Conservation (phyloP, 2,888 invertebrate genomes). For the Brachylomia viminalis region DNA sequence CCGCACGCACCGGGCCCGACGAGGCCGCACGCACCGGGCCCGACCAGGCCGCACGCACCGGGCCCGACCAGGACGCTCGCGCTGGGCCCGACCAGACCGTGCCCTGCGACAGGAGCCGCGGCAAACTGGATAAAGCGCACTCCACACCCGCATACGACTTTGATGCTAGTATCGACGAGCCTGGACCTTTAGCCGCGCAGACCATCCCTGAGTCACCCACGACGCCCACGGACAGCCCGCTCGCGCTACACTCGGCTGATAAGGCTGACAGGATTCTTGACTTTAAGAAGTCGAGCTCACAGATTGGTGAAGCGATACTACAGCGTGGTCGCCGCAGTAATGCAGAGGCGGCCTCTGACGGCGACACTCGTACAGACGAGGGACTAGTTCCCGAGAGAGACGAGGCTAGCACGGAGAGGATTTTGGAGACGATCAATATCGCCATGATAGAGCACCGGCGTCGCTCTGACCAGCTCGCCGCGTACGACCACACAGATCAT, state of each 20-base stretch:
- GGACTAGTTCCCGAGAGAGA: not conserved
- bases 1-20: constrained; percentile 51
- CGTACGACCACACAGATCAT: not conserved
- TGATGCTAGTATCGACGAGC: constrained; percentile 76
- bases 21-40: too few species aligned
- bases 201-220: constrained; percentile 83
- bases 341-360: constrained; percentile 30
- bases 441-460: constrained; percentile 77
- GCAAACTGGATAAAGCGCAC: constrained; percentile 94
- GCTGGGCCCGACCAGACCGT: too few species aligned
- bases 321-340: constrained; percentile 65
- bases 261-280: constrained; percentile 85
- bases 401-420: constrained; percentile 63
- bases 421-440: constrained; percentile 80
- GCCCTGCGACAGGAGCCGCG: constrained; percentile 65
- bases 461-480: constrained; percentile 57
- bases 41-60: constrained; percentile 45
- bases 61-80: not conserved
- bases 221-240: constrained; percentile 79
- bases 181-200: constrained; percentile 72
- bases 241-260: constrained; percentile 65
- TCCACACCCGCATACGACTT: constrained; percentile 96
- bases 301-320: constrained; percentile 82
- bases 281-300: constrained; percentile 84
- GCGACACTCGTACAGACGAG: not conserved